A percentile compares a stretch with the other conserved stretches of the same genome.
phyloP scores from a whole-genome alignment of 2,888 invertebrate species.

The Platycnemis pennipes region DNA sequence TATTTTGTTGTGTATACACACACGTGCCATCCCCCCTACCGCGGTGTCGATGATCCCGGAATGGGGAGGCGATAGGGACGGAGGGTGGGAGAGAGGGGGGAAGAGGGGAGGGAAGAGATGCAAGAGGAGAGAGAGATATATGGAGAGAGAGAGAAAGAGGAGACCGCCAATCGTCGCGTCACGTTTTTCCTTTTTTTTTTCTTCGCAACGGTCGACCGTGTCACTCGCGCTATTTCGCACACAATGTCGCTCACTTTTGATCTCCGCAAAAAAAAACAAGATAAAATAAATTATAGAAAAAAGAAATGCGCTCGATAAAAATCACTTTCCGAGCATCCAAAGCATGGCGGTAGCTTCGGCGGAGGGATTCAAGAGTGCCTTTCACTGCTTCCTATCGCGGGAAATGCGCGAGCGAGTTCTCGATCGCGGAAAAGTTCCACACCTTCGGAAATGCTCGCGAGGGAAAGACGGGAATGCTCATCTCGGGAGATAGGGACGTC shows the following conservation, averaged over 20 bases:
- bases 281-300: too few relatives aligned
- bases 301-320: too few relatives aligned
- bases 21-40: neutral
- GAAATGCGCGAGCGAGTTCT: neutral
- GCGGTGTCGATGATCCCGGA: constrained; percentile 25
- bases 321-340: too few relatives aligned
- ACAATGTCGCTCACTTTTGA: too few relatives aligned
- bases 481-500: neutral
- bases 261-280: too few relatives aligned
- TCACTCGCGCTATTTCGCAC: too few relatives aligned
- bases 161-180: neutral
- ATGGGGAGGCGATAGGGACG: neutral
- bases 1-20: neutral
- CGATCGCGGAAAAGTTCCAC: neutral
- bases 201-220: neutral
- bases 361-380: too few relatives aligned
- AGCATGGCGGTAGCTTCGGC: too few relatives aligned
- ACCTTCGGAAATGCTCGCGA: neutral
- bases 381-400: too few relatives aligned
- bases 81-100: neutral
- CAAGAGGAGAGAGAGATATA: neutral
- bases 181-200: neutral
- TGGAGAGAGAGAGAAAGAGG: neutral
- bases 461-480: neutral
- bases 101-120: neutral